These are phyloP conservation scores for Drosophila anomalata DNA, from an alignment of 2,888 invertebrate genomes.

Conservation along the genomic window DNA sequence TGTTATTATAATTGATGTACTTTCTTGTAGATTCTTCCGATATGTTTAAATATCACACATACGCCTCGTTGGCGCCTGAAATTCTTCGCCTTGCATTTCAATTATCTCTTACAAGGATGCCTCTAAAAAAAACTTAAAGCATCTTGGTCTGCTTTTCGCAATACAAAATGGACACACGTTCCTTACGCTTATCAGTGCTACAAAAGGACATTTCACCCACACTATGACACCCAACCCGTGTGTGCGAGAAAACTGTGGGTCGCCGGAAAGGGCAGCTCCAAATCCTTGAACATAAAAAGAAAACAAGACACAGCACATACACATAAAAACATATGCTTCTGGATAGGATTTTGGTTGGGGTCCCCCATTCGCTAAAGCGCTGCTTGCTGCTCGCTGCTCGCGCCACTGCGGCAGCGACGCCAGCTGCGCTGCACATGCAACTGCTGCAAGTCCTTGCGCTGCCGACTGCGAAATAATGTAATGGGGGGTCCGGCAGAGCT, in stretches of 20 bases:
- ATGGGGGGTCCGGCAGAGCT: conserved; percentile 32
- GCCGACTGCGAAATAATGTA: conserved; percentile 1
- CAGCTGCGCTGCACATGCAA: conserved; percentile 41
- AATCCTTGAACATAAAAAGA: conserved; percentile 66
- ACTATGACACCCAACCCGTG: not conserved
- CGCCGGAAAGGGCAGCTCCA: conserved; percentile 33
- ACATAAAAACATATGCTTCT: conserved; percentile 70
- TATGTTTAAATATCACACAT: not conserved
- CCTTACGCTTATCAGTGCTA: conserved; percentile 53
- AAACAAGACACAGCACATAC: conserved; percentile 38
- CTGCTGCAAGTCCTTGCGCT: conserved; percentile 17
- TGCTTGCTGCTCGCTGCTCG: conserved; percentile 31
- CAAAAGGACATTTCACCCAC: conserved; percentile 24
- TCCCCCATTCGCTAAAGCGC: conserved; percentile 24
- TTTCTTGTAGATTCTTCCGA: too few species aligned
- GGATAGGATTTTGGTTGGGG: conserved; percentile 48
- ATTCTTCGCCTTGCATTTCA: conserved; percentile 45
- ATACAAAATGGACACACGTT: conserved; percentile 43
- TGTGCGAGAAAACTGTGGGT: conserved; percentile 13
- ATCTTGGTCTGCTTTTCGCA: conserved; percentile 12
- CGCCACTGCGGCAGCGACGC: conserved; percentile 35
- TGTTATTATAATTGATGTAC: not conserved
- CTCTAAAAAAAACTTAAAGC: not conserved
- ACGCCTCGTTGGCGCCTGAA: conserved; percentile 4
- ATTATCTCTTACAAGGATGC: conserved; percentile 20